These are phyloP conservation scores for Decapterus maruadsi DNA, from an alignment of 2,797 vertebrate genomes.

Conservation along the genomic window DNA sequence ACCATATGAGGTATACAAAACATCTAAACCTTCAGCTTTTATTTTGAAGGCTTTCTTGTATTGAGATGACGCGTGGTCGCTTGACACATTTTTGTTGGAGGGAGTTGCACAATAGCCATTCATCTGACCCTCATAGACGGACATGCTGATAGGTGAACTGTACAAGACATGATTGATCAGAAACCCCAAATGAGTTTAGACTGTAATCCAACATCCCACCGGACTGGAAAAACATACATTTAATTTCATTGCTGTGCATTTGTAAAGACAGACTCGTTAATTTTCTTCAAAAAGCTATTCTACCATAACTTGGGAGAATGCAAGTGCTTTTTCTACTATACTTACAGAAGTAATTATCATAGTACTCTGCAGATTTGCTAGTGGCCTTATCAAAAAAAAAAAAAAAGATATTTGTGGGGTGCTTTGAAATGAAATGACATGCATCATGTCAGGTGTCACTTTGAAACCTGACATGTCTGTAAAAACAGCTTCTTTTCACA, in stretches of 20 bases:
- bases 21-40: neutral
- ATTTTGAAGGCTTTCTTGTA: constrained; percentile 30
- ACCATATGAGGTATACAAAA: too few species aligned
- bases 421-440: neutral
- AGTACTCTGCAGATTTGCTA: neutral
- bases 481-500: neutral
- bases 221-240: neutral
- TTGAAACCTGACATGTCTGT: neutral
- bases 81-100: neutral
- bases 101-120: constrained; percentile 41
- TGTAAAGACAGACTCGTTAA: neutral
- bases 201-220: neutral
- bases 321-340: neutral
- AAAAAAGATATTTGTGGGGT: too few species aligned
- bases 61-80: fast-evolving
- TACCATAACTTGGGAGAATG: neutral
- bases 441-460: too few species aligned
- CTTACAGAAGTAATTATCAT: too few species aligned
- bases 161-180: neutral
- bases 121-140: constrained; percentile 10
- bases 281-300: neutral
- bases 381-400: too few species aligned
- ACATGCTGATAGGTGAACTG: neutral
- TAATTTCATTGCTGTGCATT: too few species aligned
- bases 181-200: neutral